Base-by-base conservation (phyloP, 2,888 invertebrate genomes). In the Graphium colonna region DNA sequence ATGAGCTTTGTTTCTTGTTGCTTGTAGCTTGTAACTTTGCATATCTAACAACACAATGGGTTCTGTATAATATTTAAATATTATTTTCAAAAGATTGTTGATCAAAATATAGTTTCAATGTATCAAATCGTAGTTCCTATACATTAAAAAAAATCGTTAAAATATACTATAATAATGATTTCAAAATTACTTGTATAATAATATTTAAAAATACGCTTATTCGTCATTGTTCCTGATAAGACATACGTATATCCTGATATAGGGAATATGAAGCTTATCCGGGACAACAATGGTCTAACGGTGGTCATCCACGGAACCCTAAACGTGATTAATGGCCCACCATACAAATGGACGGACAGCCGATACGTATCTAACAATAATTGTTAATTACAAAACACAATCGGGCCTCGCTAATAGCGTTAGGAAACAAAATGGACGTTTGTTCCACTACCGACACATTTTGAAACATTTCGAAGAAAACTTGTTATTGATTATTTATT, bases 1-100 rank as follows among this genome's bases (percentile, higher is more conserved):
- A 80, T 79, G 72, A 77, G 77, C 78, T 77, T 79, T 77, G 82
- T 82, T 82, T 75, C 82, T 74, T 70, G 67, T 59, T 78, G 62
- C 63, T 77, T 77, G 73, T 7, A 31, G 9, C 8, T 36, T 13
- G 33, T 33, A 2, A 7, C 9, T 69, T 63, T 60, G 61, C 67
- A 65, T 63, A 69, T 71, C 63, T 63, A 49, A 55, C 57, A 60
- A 56, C 12, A 15, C 10, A 47, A n/a, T n/a, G 57, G 70, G 63
- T 65, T 64, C 67, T 56, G 63, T 63, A 60, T 28, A 52, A 55
- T 57, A 18, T 39, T n/a, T 51, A 49, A 41, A 54, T n/a, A n/a
- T n/a, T n/a, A n/a, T n/a, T n/a, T n/a, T n/a, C n/a, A n/a, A n/a
- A n/a, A n/a, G n/a, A n/a, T n/a, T n/a, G n/a, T n/a, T n/a, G n/a